Percentiles rank a stretch among this genome's conserved stretches.
Evolutionary conservation across 1,140 invertebrate genomes (phyloP).

Genomic region (Leptinotarsa texana): DNA sequence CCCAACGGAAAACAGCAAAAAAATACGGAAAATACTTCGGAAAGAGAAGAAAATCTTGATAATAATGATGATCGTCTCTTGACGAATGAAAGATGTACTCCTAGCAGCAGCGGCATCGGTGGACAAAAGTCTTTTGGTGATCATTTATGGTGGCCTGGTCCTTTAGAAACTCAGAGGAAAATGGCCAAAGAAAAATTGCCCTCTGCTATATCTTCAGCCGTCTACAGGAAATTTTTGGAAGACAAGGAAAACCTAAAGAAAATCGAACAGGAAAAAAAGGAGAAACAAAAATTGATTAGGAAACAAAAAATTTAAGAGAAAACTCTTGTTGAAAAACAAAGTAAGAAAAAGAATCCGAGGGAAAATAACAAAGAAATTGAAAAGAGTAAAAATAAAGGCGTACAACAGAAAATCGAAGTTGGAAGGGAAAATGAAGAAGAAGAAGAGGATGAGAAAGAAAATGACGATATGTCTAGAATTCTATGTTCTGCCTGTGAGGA

Average conservation of each 20-base stretch:
- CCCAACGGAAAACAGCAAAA: too few relatives aligned
- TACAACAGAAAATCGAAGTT: conserved; percentile 10
- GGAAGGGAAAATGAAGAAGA: neutral
- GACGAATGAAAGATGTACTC: neutral
- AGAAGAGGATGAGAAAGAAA: neutral
- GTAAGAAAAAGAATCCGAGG: neutral
- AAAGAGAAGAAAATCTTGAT: neutral
- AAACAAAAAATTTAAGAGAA: neutral
- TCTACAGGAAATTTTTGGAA: neutral
- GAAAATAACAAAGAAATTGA: neutral
- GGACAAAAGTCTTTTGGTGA: neutral
- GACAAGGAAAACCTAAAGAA: neutral
- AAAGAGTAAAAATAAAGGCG: neutral
- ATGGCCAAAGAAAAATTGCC: conserved; percentile 5
- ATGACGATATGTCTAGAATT: conserved; percentile 11
- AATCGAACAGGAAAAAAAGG: neutral
- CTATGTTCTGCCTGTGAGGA: conserved; percentile 16
- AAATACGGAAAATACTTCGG: neutral
- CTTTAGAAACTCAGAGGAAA: neutral
- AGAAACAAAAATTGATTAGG: neutral
- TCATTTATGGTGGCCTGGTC: neutral
- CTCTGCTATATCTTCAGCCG: neutral
- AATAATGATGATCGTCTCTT: neutral
- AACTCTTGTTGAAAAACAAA: neutral
- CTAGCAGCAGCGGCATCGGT: neutral